A percentile compares a stretch with the other conserved stretches of the same genome.
Conservation (phyloP, 2,888 invertebrate genomes). For the Temnothorax unifasciatus region DNA sequence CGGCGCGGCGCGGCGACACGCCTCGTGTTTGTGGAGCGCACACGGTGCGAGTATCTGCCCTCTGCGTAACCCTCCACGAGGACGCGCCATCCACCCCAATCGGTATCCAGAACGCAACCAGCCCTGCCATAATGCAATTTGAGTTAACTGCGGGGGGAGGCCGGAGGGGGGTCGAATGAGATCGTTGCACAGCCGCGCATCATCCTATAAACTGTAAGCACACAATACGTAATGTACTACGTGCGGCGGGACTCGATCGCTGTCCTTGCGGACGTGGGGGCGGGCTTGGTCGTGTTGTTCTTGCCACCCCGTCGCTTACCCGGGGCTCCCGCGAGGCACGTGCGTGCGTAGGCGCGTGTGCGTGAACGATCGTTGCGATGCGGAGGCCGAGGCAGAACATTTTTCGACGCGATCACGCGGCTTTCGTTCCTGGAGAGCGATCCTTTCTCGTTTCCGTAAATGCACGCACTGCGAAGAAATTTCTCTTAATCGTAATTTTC, state of each 20-base stretch:
- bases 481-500: neutral
- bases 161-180: slow-evolving; percentile 44
- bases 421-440: neutral
- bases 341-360: slow-evolving; percentile 19
- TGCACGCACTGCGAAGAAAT: neutral
- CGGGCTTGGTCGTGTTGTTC: slow-evolving; percentile 67
- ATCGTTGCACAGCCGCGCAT: slow-evolving; percentile 74
- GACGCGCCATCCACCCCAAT: slow-evolving; percentile 66
- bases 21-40: slow-evolving; percentile 61
- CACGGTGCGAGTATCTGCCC: slow-evolving; percentile 15
- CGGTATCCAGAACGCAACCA: slow-evolving; percentile 72
- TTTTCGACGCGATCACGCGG: neutral
- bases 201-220: slow-evolving; percentile 79
- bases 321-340: slow-evolving; percentile 26
- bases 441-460: slow-evolving; percentile 7
- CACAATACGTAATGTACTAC: slow-evolving; percentile 78
- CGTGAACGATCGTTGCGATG: slow-evolving; percentile 17
- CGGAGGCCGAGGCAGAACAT: neutral
- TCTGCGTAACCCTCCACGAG: slow-evolving; percentile 26
- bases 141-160: slow-evolving; percentile 82
- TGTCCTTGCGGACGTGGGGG: slow-evolving; percentile 55
- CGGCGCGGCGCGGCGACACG: neutral
- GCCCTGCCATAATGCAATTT: slow-evolving; percentile 83
- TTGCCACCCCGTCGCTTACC: slow-evolving; percentile 56
- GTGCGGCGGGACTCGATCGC: slow-evolving; percentile 73